Evolutionary conservation across 2,888 invertebrate species (phyloP), one percentile per base, ranked within the genome.

Genomic region (Glyphotaelius pellucidus): DNA sequence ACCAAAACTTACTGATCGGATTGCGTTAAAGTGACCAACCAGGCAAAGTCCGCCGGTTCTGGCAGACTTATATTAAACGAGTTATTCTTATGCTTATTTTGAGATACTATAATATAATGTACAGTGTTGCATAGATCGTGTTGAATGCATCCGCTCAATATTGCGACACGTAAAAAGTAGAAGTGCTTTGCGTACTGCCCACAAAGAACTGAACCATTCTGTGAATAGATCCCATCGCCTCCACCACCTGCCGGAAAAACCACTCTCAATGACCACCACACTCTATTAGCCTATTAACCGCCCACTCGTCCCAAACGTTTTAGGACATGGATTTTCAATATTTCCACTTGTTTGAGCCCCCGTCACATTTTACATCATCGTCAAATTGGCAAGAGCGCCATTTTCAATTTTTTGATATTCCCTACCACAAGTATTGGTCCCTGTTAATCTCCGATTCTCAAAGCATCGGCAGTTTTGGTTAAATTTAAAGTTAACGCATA

Each of bases 191-290:
- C 95, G 96, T 95, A 94, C 96, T 96, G 95, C 96, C 96, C 95
- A 96, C 96, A 96, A 97, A 96, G 96, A 96, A 96, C 94, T 96
- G 96, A 95, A 96, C 96, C 96, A 97, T 96, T 95, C 96, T 96
- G 96, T 96, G 96, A 95, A 96, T 96, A 95, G 96, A 96, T 95
- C 96, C 96, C 95, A 96, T 96, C 95, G 96, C 95, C 96, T 96
- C 96, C 95, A 96, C 95, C 96, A 96, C 96, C 96, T 96, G 96
- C 95, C 96, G 96, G 96, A 96, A 96, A 96, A 96, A 93, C 91
- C 92, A 93, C 52, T 91, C 93, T 93, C 93, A 93, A 86, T 92
- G 80, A 89, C 88, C 81, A 87, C 52, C 87, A 35, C 87, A 35
- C 87, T 67, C 67, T 67, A 67, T 67, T 67, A 67, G 67, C 67